Base-by-base conservation (phyloP, 2,797 vertebrate genomes). In the Cercopithecus diana region DNA sequence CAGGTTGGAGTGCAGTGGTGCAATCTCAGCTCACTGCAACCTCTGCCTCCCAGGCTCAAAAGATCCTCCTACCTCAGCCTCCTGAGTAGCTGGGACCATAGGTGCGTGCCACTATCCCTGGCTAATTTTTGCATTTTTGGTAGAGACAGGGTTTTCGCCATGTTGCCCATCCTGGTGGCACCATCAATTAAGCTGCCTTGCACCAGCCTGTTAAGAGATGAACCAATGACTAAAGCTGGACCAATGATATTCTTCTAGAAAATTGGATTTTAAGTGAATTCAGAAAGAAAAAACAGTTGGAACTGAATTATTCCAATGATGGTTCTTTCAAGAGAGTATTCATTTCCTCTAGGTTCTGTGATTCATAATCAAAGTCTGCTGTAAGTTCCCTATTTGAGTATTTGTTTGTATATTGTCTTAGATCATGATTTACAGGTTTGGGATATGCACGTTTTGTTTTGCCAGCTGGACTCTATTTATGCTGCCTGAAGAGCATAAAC, bases 231-330 rank as follows among this genome's bases (percentile, higher is more conserved):
- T 26, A 45, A 92, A 84, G 39, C 6, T 41, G 26, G 67, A 96
- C 13, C 8, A 39, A 95, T 90, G 48, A 87, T 4, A 77, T 77
- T 86, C 55, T 92, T 90, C 33, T 1, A 88, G 70, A 70, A 96
- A 97, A 75, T 1, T 55, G 39, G 90, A 88, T 82, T 92, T 86
- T 90, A 96, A 92, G 33, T 70, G 52, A 93, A 57, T 73, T 96
- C 9, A 89, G 96, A 95, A 96, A 75, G 52, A 52, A 85, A 85
- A 95, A 96, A 79, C 7, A 73, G n/a, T 93, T 52, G 30, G 19
- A 90, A 86, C 1, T 89, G 12, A 92, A 86, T 77, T 92, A 92
- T 83, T 75, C n/a, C 33, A 20, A 11, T 45, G 61, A 30, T 58
- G 45, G 5, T 89, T n/a, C n/a, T 93, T 85, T 91, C 24, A 88